These are phyloP conservation scores for Diprion similis DNA, from an alignment of 1,140 invertebrate genomes.

Conservation along the genomic window DNA sequence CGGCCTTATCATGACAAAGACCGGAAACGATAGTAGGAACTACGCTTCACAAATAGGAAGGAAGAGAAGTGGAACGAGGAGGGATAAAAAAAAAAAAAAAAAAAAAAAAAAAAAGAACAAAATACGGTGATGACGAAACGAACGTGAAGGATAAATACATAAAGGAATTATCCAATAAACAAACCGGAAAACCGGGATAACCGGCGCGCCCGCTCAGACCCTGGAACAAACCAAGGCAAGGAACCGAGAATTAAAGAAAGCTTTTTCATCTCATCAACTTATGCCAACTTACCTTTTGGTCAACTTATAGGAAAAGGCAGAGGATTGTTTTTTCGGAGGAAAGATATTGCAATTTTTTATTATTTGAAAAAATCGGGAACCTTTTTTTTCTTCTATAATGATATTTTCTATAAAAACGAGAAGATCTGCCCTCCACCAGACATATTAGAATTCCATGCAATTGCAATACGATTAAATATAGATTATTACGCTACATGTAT, in stretches of 20 bases:
- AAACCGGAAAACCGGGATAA: conserved; percentile 66
- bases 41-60: not conserved
- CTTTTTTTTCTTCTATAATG: no score
- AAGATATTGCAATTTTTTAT: no score
- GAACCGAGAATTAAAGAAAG: conserved; percentile 8
- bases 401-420: no score
- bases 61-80: not conserved
- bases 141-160: conserved; percentile 23
- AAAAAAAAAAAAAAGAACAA: conserved; percentile 1
- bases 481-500: no score
- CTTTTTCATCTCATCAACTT: conserved; percentile 17
- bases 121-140: not conserved
- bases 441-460: no score
- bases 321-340: no score
- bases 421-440: no score
- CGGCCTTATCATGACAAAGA: no score
- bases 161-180: conserved; percentile 40
- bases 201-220: conserved; percentile 59
- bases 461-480: no score
- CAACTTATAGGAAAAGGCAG: no score
- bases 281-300: conserved; percentile 30
- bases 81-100: conserved; percentile 14
- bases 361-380: no score
- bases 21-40: not conserved
- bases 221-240: conserved; percentile 56